phyloP scores from a whole-genome alignment of 1,140 invertebrate species.

The Heliconius nattereri region DNA sequence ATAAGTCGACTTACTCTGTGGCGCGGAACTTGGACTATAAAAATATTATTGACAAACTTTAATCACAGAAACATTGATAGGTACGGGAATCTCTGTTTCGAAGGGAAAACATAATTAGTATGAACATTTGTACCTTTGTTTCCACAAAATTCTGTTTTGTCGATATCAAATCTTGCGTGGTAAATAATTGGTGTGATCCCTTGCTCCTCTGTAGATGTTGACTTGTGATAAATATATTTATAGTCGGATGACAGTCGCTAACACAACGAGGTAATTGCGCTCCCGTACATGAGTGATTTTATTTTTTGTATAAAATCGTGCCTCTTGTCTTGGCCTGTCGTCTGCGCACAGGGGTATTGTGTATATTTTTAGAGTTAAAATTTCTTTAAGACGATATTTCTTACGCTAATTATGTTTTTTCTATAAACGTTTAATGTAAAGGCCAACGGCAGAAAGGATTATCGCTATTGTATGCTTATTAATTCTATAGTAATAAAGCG shows the following conservation, averaged over 20 bases:
- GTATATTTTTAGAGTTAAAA: constrained; percentile 72
- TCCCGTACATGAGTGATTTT: constrained; percentile 78
- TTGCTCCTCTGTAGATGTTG: constrained; percentile 63
- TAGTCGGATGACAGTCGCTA: constrained; percentile 76
- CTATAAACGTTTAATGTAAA: constrained; percentile 59
- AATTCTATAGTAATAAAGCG: constrained; percentile 51
- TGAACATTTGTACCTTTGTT: constrained; percentile 41
- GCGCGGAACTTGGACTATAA: constrained; percentile 34
- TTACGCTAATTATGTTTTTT: constrained; percentile 77
- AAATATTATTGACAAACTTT: constrained; percentile 27
- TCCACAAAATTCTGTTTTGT: constrained; percentile 33
- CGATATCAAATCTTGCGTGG: constrained; percentile 14
- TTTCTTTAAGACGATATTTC: constrained; percentile 58
- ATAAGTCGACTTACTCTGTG: constrained; percentile 65
- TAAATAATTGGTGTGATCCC: constrained; percentile 41
- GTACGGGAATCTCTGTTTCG: constrained; percentile 80
- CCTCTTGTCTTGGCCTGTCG: constrained; percentile 80
- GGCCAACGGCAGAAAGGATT: constrained; percentile 67
- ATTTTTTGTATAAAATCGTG: constrained; percentile 80
- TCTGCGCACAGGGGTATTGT: constrained; percentile 72
- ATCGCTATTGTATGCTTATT: constrained; percentile 49
- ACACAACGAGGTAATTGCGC: constrained; percentile 70
- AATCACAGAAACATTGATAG: constrained; percentile 69
- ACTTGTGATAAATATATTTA: constrained; percentile 77
- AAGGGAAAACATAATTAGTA: constrained; percentile 77